Base-by-base conservation (phyloP, 1,140 invertebrate species). In the Eupristina koningsbergeri region DNA sequence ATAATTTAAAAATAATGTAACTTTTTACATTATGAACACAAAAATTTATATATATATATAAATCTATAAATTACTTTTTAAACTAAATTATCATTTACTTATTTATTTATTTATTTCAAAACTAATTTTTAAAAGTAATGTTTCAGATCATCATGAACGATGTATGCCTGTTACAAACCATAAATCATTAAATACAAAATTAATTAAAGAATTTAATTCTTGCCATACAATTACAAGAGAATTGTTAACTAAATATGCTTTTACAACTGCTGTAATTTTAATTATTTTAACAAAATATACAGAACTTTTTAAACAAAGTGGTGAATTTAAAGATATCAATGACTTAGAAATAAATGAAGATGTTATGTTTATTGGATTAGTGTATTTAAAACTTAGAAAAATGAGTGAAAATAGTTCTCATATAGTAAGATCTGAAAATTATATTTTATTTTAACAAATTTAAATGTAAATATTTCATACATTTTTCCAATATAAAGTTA, bases 361-460 rank as follows among this genome's bases (percentile, higher is more conserved):
- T 74, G 45, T 77, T 17, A 29, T 84, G 50, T 81, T 84, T 77
- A 63, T 81, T 67, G 83, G 83, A 39, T 67, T 39, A 53, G 31
- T 84, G 41, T 41, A 80, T 29, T 2, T 84, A 45, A 74, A 61
- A 69, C 41, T 84, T n/a, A 53, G 31, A 26, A 45, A 31, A 67
- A 76, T 75, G 74, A 67, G 71, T 81, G 47, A 81, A 26, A 47
- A 58, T n/a, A 76, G 53, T 69, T 13, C 58, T 39, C 45, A 67
- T 31, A 67, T 50, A 31, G 83, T 84, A 77, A 84, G 78, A 50
- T n/a, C 7, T 74, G 19, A 26, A 69, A 34, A 29, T 34, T 58
- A 58, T 26, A 58, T 80, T 67, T 67, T 80, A 73, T 67, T 63
- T 77, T 83, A 53, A 41, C 29, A 7, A 73, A 45, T 41, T 73